Conservation (phyloP, 1,140 invertebrate genomes). For the Drosophila bocqueti region DNA sequence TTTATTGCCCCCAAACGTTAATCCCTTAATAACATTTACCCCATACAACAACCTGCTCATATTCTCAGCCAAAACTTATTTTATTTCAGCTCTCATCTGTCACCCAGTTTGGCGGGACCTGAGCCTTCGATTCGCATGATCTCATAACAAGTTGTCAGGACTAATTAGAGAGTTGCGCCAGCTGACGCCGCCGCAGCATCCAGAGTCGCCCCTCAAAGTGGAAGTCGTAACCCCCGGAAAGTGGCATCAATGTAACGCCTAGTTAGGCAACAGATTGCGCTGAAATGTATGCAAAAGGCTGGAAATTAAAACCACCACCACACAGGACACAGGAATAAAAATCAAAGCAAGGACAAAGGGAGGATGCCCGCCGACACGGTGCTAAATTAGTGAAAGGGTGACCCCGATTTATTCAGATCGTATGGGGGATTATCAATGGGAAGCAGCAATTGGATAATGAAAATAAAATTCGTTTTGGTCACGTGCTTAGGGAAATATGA, state of each 20-base stretch:
- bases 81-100: constrained; percentile 18
- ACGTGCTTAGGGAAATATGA: constrained; percentile 68
- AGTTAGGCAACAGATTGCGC: constrained; percentile 75
- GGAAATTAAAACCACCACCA: constrained; percentile 30
- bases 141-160: constrained; percentile 47
- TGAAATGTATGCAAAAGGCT: constrained; percentile 71
- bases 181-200: constrained; percentile 33
- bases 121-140: constrained; percentile 29
- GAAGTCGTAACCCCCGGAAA: constrained; percentile 15
- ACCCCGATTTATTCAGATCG: constrained; percentile 38
- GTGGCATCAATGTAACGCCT: constrained; percentile 68
- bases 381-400: constrained; percentile 72
- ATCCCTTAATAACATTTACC: not conserved
- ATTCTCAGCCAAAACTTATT: constrained; percentile 14
- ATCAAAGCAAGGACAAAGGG: constrained; percentile 30
- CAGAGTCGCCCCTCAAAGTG: constrained; percentile 7
- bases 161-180: constrained; percentile 44
- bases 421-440: constrained; percentile 37
- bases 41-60: constrained; percentile 20
- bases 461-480: constrained; percentile 76
- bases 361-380: constrained; percentile 63
- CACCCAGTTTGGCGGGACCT: constrained; percentile 13
- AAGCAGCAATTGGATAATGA: constrained; percentile 60
- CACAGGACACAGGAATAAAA: constrained; percentile 20
- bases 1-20: not conserved